A percentile compares a stretch with the other conserved stretches of the same genome.
These are phyloP conservation scores for Acrocera orbiculus DNA, from an alignment of 2,888 invertebrate genomes.

Conservation along the genomic window DNA sequence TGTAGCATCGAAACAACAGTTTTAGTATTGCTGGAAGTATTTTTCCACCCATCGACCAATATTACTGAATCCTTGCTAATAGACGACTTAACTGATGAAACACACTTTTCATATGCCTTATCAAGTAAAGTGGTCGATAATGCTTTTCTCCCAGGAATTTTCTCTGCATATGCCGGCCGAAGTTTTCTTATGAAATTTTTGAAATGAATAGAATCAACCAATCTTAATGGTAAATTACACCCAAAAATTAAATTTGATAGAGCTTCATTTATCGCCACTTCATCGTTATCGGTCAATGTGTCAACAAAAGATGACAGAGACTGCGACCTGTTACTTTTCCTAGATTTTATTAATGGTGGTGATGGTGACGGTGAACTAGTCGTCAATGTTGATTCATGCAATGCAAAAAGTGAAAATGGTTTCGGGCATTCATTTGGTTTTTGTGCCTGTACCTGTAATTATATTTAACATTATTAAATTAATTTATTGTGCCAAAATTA, in stretches of 20 bases:
- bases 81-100: neutral
- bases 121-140: slow-evolving; percentile 2
- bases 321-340: too few species aligned
- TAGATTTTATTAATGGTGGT: too few species aligned
- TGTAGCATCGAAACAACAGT: slow-evolving; percentile 9
- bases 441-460: too few species aligned
- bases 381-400: too few species aligned
- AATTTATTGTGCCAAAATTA: too few species aligned
- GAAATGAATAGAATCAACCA: neutral
- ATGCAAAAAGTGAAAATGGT: too few species aligned
- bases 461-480: too few species aligned
- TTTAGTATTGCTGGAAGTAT: slow-evolving; percentile 7
- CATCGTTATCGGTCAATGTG: neutral
- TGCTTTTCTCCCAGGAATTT: slow-evolving; percentile 1
- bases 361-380: too few species aligned
- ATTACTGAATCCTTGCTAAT: slow-evolving; percentile 5
- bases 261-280: neutral
- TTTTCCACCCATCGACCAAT: slow-evolving; percentile 13
- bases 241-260: neutral
- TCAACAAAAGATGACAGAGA: too few species aligned
- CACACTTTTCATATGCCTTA: slow-evolving; percentile 3
- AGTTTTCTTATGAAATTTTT: neutral
- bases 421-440: too few species aligned
- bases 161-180: neutral
- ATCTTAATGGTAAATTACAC: neutral